Evolutionary conservation across 2,113 vertebrate species (phyloP), one percentile per base, ranked within the genome.

Genomic region (Lophotis ruficrista): DNA sequence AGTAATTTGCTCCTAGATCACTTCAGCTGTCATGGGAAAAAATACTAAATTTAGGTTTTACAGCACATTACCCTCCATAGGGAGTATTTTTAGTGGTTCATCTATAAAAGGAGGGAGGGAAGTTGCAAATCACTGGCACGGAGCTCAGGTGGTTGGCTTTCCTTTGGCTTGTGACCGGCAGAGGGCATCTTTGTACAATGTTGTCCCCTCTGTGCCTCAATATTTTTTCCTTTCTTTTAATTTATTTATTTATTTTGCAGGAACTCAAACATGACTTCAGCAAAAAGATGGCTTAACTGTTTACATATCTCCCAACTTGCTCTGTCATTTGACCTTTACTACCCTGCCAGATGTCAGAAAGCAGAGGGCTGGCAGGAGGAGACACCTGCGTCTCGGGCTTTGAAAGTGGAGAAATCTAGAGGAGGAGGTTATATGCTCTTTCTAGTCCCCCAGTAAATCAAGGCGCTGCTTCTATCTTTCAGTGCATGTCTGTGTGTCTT

Each of bases 141-240:
- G 37, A 58, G 23, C 60, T 57, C 4, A 15, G 43, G 4, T 33
- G 76, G 47, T 10, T 33, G 7, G 9, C 31, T 60, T 95, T 47
- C 61, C n/a, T 86, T 83, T 58, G 75, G 45, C 22, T 31, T 53
- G 28, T 92, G 33, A 45, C 96, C 97, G 12, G 85, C 93, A 97
- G 97, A 93, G 96, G 97, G 96, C 95, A 94, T 45, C 73, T 94
- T 92, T 87, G 96, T 54, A 83, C 71, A 94, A 65, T 3, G 0
- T 57, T 80, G 2, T 25, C 64, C 78, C 25, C 6, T 85, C 48
- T 83, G 28, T 7, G 20, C 62, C 57, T 69, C 60, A 24, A 2
- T 17, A 3, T 54, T 72, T 47, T 28, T 69, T 7, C 7, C 4
- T 3, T 77, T 30, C 14, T n/a, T 38, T n/a, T 77, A 23, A 28